Percentiles rank a stretch among this genome's conserved stretches.
Conservation (phyloP, 2,888 invertebrate genomes). For the Phrixothrix hirtus region DNA sequence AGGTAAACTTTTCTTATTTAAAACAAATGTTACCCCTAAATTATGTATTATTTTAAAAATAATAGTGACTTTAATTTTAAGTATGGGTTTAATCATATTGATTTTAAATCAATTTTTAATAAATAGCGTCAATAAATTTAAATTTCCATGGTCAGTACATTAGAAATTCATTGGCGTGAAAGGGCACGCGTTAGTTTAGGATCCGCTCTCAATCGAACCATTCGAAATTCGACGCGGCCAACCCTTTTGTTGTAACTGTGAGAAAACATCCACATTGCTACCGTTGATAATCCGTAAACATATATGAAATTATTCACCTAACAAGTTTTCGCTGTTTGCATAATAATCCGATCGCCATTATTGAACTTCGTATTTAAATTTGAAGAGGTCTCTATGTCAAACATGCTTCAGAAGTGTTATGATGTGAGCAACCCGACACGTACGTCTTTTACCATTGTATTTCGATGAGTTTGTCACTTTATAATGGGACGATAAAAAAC, state of each 20-base stretch:
- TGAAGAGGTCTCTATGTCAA: constrained; percentile 35
- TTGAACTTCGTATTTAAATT: constrained; percentile 28
- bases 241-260: constrained; percentile 35
- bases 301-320: constrained; percentile 12
- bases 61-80: no score
- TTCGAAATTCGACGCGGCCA: constrained; percentile 40
- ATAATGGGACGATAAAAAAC: constrained; percentile 27
- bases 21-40: no score
- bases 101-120: no score
- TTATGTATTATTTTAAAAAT: no score
- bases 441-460: constrained; percentile 29
- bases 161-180: constrained; percentile 38
- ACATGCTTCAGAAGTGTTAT: constrained; percentile 29
- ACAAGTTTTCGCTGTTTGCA: constrained; percentile 21
- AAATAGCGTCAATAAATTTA: constrained; percentile 10
- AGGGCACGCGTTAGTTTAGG: constrained; percentile 37
- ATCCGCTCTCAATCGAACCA: constrained; percentile 35
- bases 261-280: constrained; percentile 22
- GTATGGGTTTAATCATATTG: no score
- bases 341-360: constrained; percentile 17
- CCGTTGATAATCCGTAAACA: constrained; percentile 14
- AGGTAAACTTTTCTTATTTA: no score
- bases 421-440: constrained; percentile 39
- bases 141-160: constrained; percentile 35
- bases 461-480: constrained; percentile 28